Conservation (phyloP, 2,888 invertebrate genomes). For the Automeris io region DNA sequence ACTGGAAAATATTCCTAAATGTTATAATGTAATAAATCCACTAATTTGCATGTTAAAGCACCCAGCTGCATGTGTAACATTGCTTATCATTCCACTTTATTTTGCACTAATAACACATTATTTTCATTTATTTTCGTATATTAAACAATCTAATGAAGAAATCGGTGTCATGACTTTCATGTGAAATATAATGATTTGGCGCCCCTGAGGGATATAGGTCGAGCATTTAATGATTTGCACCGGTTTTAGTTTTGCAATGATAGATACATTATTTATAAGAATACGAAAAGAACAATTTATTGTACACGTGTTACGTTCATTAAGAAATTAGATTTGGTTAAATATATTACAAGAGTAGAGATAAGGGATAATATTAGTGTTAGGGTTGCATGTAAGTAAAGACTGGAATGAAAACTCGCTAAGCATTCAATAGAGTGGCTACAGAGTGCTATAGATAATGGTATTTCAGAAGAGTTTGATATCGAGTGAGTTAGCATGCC, state of each 20-base stretch:
- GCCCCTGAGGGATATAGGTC: conserved; percentile 67
- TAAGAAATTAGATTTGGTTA: background rate
- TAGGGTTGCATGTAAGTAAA: conserved; percentile 41
- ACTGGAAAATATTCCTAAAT: conserved; percentile 16
- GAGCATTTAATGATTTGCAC: conserved; percentile 23
- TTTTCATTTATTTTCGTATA: conserved; percentile 50
- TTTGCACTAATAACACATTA: conserved; percentile 52
- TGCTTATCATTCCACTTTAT: conserved; percentile 48
- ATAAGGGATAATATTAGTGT: conserved; percentile 2
- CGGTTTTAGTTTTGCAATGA: background rate
- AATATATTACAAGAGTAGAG: background rate
- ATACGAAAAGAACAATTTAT: background rate
- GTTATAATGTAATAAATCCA: conserved; percentile 13
- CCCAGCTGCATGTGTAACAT: conserved; percentile 42
- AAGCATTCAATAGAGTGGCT: background rate
- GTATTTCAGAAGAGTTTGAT: conserved; percentile 19
- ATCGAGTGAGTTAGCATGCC: conserved; percentile 32
- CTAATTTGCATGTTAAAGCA: conserved; percentile 33
- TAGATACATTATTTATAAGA: conserved; percentile 1
- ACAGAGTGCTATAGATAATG: conserved; percentile 21
- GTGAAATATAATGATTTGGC: conserved; percentile 56
- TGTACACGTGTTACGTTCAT: conserved; percentile 4
- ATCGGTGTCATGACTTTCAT: conserved; percentile 63
- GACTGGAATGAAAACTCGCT: conserved; percentile 11
- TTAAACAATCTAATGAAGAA: conserved; percentile 48